phyloP scores from a whole-genome alignment of 2,797 vertebrate species.

The Urosaurus nigricauda region DNA sequence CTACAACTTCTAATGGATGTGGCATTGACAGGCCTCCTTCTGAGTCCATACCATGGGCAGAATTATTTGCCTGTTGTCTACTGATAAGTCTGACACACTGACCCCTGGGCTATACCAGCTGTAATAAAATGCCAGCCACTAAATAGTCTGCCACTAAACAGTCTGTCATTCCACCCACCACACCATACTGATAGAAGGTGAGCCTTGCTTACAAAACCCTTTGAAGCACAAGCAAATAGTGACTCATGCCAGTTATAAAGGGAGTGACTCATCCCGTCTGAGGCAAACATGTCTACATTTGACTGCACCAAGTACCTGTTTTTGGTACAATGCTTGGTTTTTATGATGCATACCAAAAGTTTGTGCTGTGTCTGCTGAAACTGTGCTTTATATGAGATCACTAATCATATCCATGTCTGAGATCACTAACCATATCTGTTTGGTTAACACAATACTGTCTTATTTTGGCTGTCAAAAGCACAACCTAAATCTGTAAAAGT shows the following conservation, averaged over 20 bases:
- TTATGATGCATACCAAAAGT: background rate
- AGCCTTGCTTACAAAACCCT: background rate
- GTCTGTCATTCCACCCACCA: background rate
- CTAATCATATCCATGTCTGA: background rate
- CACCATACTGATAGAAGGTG: background rate
- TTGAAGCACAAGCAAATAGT: background rate
- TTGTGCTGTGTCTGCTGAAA: background rate
- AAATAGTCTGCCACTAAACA: background rate
- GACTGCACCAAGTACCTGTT: background rate
- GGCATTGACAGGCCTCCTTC: background rate
- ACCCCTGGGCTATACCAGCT: background rate
- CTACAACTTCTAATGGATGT: background rate
- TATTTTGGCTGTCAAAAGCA: background rate
- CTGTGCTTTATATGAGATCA: background rate
- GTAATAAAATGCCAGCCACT: background rate
- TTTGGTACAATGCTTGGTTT: background rate
- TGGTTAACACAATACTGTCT: background rate
- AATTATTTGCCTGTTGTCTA: background rate
- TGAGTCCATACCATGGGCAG: background rate
- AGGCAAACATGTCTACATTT: slow-evolving; percentile 23
- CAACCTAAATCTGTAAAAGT: background rate
- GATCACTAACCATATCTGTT: background rate
- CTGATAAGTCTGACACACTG: background rate
- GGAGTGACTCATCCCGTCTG: slow-evolving; percentile 21
- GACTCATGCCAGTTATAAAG: slow-evolving; percentile 12